Evolutionary conservation across 92 coral and sea anemone genomes (phyloP), one percentile per base, ranked within the genome.

Genomic region (Parazoanthus atlanticus): DNA sequence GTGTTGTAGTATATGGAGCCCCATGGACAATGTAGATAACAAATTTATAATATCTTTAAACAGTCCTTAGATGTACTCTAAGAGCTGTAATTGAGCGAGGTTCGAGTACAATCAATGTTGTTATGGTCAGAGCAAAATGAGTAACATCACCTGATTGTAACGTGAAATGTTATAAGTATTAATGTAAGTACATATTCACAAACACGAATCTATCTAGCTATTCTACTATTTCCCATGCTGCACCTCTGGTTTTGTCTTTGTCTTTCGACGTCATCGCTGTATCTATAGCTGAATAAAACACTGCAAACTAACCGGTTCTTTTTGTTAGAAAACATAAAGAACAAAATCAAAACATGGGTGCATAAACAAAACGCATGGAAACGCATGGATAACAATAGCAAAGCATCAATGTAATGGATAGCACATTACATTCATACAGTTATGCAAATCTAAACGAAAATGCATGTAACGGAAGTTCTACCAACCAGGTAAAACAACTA

Each of bases 231-330:
- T 77, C 86, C 86, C 86, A 83, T 83, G 77, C 86, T 83, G 86
- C 86, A 83, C 86, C 77, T 83, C 86, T 67, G 77, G 86, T 67
- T 83, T 34, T 83, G 54, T 40, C 86, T 67, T 43, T 83, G 77
- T 83, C 86, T 83, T 83, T 83, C 33, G 86, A 83, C 77, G 86
- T 36, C 86, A 67, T 69, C 86, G 56, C 58, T 83, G 76, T 83
- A 83, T 83, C 77, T 83, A 83, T 40, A 83, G 77, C 76, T 83
- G 77, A 66, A 67, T 31, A 83, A 80, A 83, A 83, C 86, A 69
- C 86, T 83, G 86, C 77, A 83, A 83, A 83, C 86, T 83, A 43
- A 67, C 86, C 77, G 86, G 47, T 40, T 83, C 76, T 64, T 83
- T 40, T 83, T 13, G 86, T 83, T 83, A 83, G 86, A 83, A 54